Percentiles rank a stretch among this genome's conserved stretches.
These are phyloP conservation scores for Cephus pygmeus DNA, from an alignment of 2,888 invertebrate species.

Conservation along the genomic window DNA sequence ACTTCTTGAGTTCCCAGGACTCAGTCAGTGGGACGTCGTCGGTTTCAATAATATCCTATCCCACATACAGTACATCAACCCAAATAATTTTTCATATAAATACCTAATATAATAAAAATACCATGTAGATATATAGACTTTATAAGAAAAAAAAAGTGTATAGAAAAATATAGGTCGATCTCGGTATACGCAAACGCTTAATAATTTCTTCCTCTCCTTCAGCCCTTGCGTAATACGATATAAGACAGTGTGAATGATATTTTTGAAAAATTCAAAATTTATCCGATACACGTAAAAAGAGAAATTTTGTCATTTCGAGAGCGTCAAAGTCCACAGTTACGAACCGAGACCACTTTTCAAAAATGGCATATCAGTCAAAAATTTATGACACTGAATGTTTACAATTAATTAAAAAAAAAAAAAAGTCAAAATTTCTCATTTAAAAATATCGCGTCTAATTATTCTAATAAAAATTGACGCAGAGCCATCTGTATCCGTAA, in stretches of 20 bases:
- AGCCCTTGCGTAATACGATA: not conserved
- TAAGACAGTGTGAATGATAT: not conserved
- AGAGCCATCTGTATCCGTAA: conserved; percentile 68
- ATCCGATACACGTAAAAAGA: not conserved
- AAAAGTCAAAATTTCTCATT: not conserved
- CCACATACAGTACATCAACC: not conserved
- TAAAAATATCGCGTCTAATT: not conserved
- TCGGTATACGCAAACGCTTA: not conserved
- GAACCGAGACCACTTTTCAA: not conserved
- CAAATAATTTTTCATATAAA: not conserved
- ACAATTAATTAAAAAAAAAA: not conserved
- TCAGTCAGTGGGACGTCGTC: not conserved
- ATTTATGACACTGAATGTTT: not conserved
- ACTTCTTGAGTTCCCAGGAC: not conserved
- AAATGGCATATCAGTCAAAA: not conserved
- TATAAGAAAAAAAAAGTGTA: not conserved
- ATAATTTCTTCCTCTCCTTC: not conserved
- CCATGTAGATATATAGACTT: not conserved
- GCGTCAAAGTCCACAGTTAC: not conserved
- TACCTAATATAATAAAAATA: not conserved
- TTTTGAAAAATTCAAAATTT: not conserved
- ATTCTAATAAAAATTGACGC: conserved; percentile 9
- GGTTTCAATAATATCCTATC: not conserved
- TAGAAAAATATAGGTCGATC: not conserved
- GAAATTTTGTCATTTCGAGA: not conserved